These are phyloP conservation scores for Sorex araneus DNA, from an alignment of 2,113 vertebrate species.

Conservation along the genomic window DNA sequence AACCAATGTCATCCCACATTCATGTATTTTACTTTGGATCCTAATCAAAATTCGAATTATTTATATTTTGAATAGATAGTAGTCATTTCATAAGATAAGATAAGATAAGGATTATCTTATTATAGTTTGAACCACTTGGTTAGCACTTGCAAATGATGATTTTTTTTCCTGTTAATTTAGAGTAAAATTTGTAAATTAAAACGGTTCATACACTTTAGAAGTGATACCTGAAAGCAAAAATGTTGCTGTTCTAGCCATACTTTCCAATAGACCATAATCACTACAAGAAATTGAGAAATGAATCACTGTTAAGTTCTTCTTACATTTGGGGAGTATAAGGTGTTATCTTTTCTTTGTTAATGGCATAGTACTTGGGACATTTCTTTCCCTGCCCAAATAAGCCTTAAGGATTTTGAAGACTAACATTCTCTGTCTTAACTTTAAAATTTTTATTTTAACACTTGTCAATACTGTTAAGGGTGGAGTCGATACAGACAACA, in stretches of 20 bases:
- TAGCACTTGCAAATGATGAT: background rate
- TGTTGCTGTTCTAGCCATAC: background rate
- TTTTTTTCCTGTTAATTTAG: slow-evolving; percentile 6
- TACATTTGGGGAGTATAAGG: background rate
- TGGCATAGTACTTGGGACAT: background rate
- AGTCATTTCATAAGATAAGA: too few relatives aligned
- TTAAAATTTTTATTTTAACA: too few relatives aligned
- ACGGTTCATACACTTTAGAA: background rate
- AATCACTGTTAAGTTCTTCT: background rate
- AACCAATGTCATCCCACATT: background rate
- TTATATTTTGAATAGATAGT: background rate
- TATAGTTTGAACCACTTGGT: background rate
- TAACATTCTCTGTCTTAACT: too few relatives aligned
- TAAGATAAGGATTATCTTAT: background rate
- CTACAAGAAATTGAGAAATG: background rate
- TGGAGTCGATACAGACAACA: too few relatives aligned
- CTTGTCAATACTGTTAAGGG: too few relatives aligned
- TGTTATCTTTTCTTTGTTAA: background rate
- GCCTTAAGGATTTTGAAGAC: background rate
- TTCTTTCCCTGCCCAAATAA: background rate
- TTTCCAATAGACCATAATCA: background rate
- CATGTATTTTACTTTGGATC: slow-evolving; percentile 1
- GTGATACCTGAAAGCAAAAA: slow-evolving; percentile 8
- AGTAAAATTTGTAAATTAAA: slow-evolving; percentile 13
- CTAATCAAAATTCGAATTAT: background rate